Evolutionary conservation across 2,888 invertebrate species (phyloP), one percentile per base, ranked within the genome.

Genomic region (Rambutsinella grinnellia): DNA sequence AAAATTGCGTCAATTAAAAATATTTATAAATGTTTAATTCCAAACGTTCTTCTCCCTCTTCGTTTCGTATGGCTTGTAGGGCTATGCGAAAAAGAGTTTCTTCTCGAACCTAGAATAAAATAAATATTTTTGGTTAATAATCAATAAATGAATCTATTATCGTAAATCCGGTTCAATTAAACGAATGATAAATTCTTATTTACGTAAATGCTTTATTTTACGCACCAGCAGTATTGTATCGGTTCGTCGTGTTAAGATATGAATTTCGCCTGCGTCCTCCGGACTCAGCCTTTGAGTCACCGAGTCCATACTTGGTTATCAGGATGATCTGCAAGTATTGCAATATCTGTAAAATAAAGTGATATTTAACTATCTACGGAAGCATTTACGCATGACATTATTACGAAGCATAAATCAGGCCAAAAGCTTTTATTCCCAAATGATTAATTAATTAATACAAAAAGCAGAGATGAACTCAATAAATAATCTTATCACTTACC

Each of bases 11-110:
- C n/a, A n/a, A n/a, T n/a, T n/a, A n/a, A n/a, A n/a, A n/a, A n/a
- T n/a, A n/a, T n/a, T 69, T 76, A 76, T 13, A 76, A 56, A 61
- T 76, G 76, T 61, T 66, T 76, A 15, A 76, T 65, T 24, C 76
- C 70, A 36, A 76, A 56, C 13, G 70, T 47, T 71, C 76, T 57
- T 60, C 76, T 70, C 28, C 76, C 76, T 66, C 76, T 70, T 56
- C 76, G 58, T 36, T 65, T 76, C 26, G 76, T 61, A 17, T 46
- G 24, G 60, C 47, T 57, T 19, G 17, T 58, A 10, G 61, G n/a
- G 26, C 69, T 69, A 56, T 10, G 23, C n/a, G 70, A 62, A 71
- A 23, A 36, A 56, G 70, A 71, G 49, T 8, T 26, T 56, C 57
- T 44, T 47, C 70, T 60, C 2, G 28, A 21, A 5, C 8, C 70